Evolutionary conservation across 2,797 vertebrate species (phyloP), one percentile per base, ranked within the genome.

Genomic region (Phoeniculus purpureus): DNA sequence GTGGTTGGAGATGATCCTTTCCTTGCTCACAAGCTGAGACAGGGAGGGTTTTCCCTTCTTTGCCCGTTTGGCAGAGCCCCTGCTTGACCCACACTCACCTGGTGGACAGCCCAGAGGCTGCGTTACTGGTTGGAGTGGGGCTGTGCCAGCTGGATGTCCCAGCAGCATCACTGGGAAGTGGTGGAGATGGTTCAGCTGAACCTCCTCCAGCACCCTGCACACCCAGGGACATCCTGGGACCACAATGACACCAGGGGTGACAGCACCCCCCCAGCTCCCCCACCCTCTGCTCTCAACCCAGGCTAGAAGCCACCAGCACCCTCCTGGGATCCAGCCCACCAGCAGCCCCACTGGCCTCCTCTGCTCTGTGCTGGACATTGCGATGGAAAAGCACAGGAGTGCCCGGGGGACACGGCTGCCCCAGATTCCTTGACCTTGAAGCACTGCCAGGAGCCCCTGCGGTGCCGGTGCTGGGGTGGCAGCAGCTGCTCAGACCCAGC

Each of bases 401-500:
- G 29, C 88, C 73, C 27, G 1, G 45, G 85, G 85, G 83, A 85
- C 0, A 0, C 47, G 12, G 72, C 84, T 97, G 97, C 58, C 94
- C 97, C 91, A 97, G 92, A 96, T 97, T 92, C 19, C 17, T 66
- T 94, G 60, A 97, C 96, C 97, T 97, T 96, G 94, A 96, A 95
- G 87, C 2, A 16, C 37, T 67, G 72, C 78, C 62, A 25, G 86
- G 91, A 95, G 93, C 82, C 61, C 79, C 78, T 1, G 2, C 54
- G 4, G 87, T 8, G 7, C 25, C 85, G 29, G 43, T 43, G 43
- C 43, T 43, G 43, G 43, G 43, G 43, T 43, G 43, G 43, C 43
- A 43, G 65, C 2, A 1, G 78, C 90, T 87, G 78, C 1, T 0
- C 74, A 75, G 85, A 65, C 40, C 65, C 78, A 16, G 52, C 7